Conservation (phyloP, 2,113 vertebrate species). For the Hypocryptadius cinnamomeus region DNA sequence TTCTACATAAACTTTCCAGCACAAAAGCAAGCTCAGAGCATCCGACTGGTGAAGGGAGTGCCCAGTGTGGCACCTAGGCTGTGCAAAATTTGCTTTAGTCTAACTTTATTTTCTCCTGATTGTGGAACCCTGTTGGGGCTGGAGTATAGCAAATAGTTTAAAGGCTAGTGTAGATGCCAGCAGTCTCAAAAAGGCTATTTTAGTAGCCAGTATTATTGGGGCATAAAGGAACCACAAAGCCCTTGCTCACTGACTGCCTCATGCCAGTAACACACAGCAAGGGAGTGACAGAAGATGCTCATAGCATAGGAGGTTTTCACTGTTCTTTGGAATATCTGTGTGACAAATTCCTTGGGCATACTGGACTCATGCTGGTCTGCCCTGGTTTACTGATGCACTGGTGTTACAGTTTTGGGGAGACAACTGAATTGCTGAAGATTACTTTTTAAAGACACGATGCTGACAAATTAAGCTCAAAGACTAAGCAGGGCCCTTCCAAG, state of each 20-base stretch:
- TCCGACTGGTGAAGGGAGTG: neutral
- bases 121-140: neutral
- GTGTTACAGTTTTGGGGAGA: neutral
- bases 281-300: neutral
- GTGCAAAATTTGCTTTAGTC: neutral
- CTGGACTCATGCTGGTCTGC: fast-evolving
- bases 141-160: neutral
- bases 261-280: neutral
- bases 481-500: slow-evolving; percentile 15
- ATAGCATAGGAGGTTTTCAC: neutral
- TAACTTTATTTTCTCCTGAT: neutral
- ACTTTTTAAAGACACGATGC: slow-evolving; percentile 23
- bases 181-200: slow-evolving; percentile 13
- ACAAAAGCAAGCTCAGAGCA: neutral
- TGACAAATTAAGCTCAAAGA: slow-evolving; percentile 17
- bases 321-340: neutral
- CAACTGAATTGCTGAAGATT: neutral
- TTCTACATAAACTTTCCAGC: neutral
- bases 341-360: neutral
- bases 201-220: neutral
- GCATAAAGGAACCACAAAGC: slow-evolving; percentile 20
- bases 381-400: neutral
- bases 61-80: neutral
- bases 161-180: neutral
- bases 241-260: neutral